Evolutionary conservation across 2,888 invertebrate genomes (phyloP), one percentile per base, ranked within the genome.

Genomic region (Epistrophella euchroma): DNA sequence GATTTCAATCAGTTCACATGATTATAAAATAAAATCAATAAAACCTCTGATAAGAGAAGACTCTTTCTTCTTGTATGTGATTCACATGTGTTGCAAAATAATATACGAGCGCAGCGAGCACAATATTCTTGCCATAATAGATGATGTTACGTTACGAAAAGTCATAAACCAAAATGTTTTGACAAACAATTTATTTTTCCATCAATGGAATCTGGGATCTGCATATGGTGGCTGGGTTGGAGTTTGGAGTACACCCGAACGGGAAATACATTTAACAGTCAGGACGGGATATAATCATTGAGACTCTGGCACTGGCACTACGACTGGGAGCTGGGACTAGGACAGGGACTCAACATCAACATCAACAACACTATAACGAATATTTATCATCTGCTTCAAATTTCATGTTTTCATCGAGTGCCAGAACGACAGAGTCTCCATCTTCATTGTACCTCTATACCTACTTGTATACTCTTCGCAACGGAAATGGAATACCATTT

Each of bases 401-500:
- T 40, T 55, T 55, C 35, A 64, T 45, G 76, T 50, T 76, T 72
- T 56, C 81, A 58, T 66, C 72, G 55, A 70, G 73, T 60, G 62
- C 43, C 68, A 40, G 66, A 66, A 47, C 15, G 25, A 66, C 47
- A 6, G n/a, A 22, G 50, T 15, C 25, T 50, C 50, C 50, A 25
- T 55, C 52, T 15, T 15, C 32, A 32, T 32, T n/a, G n/a, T n/a
- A n/a, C n/a, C 25, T 52, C n/a, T 10, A 5, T 56, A 40, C 40
- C 15, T 15, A 60, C 22, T 60, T 40, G 52, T 40, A 22, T 37
- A n/a, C n/a, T 40, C 75, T 76, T 52, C 19, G 47, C 40, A 79
- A 72, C 84, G 84, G 84, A 84, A 84, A 79, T 71, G 68, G 66
- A 79, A 72, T 50, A 72, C 56, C 64, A 75, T 79, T 79, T 72